A percentile compares a stretch with the other conserved stretches of the same genome.
These are phyloP conservation scores for Drosophila suzukii DNA, from an alignment of 1,140 invertebrate species.

Conservation along the genomic window DNA sequence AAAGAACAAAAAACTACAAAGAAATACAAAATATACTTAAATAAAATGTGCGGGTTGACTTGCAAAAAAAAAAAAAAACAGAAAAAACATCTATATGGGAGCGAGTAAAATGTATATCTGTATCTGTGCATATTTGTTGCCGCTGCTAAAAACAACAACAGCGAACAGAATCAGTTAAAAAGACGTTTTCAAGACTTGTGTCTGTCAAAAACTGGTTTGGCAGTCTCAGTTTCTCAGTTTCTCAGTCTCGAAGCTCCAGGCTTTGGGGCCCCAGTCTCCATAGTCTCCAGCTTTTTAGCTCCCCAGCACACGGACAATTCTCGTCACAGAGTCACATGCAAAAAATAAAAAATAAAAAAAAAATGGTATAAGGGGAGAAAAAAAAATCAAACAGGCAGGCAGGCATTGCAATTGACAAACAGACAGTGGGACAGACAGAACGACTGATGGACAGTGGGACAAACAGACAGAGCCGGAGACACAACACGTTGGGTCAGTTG, in stretches of 20 bases:
- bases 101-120: conserved; percentile 43
- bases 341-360: conserved; percentile 44
- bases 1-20: conserved; percentile 26
- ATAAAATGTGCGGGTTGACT: conserved; percentile 76
- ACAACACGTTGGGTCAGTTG: conserved; percentile 78
- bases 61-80: conserved; percentile 37
- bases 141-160: conserved; percentile 45
- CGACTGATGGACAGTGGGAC: conserved; percentile 40
- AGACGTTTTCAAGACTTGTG: conserved; percentile 81
- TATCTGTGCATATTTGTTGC: conserved; percentile 75
- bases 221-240: conserved; percentile 42
- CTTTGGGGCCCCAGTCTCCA: conserved; percentile 5
- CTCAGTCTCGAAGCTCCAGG: conserved; percentile 23
- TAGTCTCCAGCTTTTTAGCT: conserved; percentile 48
- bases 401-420: conserved; percentile 80
- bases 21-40: conserved; percentile 72
- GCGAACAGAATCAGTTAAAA: conserved; percentile 78
- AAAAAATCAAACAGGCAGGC: conserved; percentile 46
- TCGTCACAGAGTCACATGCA: conserved; percentile 71
- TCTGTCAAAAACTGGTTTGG: conserved; percentile 80
- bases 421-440: conserved; percentile 59
- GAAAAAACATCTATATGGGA: conserved; percentile 29
- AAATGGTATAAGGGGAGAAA: conserved; percentile 29
- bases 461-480: conserved; percentile 28
- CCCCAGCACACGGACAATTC: conserved; percentile 75